Percentiles rank a stretch among this genome's conserved stretches.
Conservation (phyloP, 2,797 vertebrate genomes). For the Scolopax rusticola region DNA sequence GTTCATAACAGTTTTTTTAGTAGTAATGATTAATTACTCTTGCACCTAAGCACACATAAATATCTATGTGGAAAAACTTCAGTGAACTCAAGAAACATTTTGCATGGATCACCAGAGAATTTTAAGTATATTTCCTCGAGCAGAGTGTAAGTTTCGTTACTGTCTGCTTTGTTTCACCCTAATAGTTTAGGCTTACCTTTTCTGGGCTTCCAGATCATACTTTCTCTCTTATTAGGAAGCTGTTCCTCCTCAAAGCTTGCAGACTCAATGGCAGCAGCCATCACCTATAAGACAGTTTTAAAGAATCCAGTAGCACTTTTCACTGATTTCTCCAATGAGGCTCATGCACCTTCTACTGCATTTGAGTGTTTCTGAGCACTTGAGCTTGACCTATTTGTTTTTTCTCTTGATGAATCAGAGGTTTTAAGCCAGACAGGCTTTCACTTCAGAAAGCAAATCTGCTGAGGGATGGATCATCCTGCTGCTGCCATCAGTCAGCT, state of each 20-base stretch:
- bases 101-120: background rate
- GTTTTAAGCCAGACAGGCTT: background rate
- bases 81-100: background rate
- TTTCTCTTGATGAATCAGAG: background rate
- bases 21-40: background rate
- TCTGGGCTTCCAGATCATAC: background rate
- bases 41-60: background rate
- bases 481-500: background rate
- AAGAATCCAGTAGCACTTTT: background rate
- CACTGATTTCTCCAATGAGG: accelerated
- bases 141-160: background rate
- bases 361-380: background rate
- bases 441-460: background rate
- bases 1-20: background rate
- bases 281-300: conserved; percentile 15
- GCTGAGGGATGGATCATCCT: background rate
- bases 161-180: background rate
- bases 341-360: background rate
- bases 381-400: background rate
- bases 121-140: background rate
- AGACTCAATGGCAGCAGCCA: background rate
- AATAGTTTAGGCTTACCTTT: conserved; percentile 3
- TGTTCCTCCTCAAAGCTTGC: background rate
- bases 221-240: background rate
- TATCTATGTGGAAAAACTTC: background rate